These are phyloP conservation scores for Dendrolimus houi DNA, from an alignment of 2,888 invertebrate genomes.

Conservation along the genomic window DNA sequence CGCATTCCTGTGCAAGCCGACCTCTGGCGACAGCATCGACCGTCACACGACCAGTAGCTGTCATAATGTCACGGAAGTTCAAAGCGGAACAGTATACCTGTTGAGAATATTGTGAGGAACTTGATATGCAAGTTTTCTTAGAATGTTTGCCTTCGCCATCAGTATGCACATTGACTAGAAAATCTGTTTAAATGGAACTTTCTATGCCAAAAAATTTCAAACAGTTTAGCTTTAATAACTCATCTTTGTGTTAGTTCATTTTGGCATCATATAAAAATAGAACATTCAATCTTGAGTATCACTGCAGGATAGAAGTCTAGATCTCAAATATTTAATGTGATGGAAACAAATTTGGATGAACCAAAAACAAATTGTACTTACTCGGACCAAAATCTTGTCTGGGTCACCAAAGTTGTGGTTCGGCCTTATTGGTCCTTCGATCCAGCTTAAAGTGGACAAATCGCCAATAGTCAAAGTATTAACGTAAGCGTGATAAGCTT, in stretches of 20 bases:
- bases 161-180: no score
- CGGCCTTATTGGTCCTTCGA: slow-evolving; percentile 79
- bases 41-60: slow-evolving; percentile 92
- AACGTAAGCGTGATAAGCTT: slow-evolving; percentile 82
- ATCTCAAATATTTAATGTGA: no score
- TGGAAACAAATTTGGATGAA: neutral
- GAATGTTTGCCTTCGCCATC: neutral
- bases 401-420: slow-evolving; percentile 40
- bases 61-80: slow-evolving; percentile 97
- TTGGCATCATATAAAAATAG: no score
- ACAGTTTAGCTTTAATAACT: no score
- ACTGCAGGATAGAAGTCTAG: no score
- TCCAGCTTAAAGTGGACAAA: slow-evolving; percentile 83
- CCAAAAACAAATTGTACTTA: slow-evolving; percentile 26
- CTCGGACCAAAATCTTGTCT: slow-evolving; percentile 43
- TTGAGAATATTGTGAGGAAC: slow-evolving; percentile 19
- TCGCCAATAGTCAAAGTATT: slow-evolving; percentile 90
- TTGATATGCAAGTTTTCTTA: neutral
- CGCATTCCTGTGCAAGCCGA: slow-evolving; percentile 79
- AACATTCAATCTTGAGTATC: no score
- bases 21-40: slow-evolving; percentile 85
- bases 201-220: no score
- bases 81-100: slow-evolving; percentile 85
- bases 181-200: no score
- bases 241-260: no score